Conservation (phyloP, 2,113 vertebrate species). For the Ptyas mucosa region DNA sequence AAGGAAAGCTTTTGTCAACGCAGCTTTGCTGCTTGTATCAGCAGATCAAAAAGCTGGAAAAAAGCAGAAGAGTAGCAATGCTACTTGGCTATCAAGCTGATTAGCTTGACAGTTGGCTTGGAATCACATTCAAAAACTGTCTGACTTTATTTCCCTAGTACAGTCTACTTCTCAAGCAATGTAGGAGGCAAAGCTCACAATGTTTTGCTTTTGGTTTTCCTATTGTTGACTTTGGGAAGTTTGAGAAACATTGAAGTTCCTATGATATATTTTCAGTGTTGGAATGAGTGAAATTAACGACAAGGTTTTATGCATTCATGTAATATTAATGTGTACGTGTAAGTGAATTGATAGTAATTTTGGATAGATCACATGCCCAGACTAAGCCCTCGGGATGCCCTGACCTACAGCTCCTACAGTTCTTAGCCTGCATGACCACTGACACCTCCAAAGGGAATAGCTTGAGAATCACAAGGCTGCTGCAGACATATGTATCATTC, state of each 20-base stretch:
- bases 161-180: not conserved
- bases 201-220: not conserved
- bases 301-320: not conserved
- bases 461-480: not conserved
- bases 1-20: not conserved
- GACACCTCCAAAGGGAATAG: not conserved
- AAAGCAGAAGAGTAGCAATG: not conserved
- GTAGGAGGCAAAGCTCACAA: not conserved
- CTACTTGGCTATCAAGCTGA: not conserved
- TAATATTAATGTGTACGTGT: not conserved
- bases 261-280: not conserved
- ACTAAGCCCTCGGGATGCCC: not conserved
- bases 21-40: not conserved
- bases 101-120: not conserved
- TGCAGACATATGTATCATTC: not conserved
- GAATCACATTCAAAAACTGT: not conserved
- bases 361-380: not conserved
- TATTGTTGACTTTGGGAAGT: not conserved
- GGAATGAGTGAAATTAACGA: not conserved
- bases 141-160: not conserved
- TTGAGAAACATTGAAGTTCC: not conserved
- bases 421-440: not conserved
- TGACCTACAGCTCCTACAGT: not conserved
- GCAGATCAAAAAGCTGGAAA: not conserved
- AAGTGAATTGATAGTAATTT: not conserved